Evolutionary conservation across 2,797 vertebrate species (phyloP).

Genomic region (Anableps anableps): DNA sequence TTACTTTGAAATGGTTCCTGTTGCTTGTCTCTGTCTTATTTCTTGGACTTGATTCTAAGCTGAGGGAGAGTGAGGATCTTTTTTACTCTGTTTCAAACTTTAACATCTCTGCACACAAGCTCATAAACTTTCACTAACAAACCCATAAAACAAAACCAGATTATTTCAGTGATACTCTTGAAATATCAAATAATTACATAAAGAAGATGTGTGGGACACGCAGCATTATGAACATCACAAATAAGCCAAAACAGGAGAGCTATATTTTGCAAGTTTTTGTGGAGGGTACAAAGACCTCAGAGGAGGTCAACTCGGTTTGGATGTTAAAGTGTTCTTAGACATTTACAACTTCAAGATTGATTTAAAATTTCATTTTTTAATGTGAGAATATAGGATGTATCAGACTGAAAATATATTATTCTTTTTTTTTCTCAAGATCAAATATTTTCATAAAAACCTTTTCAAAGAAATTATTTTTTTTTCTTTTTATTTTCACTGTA

Average conservation of each 20-base stretch:
- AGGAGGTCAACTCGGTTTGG: slow-evolving; percentile 24
- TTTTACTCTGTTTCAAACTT: slow-evolving; percentile 1
- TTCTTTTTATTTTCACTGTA: background rate
- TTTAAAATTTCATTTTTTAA: background rate
- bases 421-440: background rate
- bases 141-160: background rate
- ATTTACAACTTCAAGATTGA: background rate
- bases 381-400: background rate
- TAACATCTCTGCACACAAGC: background rate
- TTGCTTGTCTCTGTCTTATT: background rate
- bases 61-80: background rate
- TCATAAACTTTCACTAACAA: background rate
- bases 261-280: slow-evolving; percentile 20
- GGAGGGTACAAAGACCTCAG: slow-evolving; percentile 23
- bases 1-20: slow-evolving; percentile 59
- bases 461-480: background rate
- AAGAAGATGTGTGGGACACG: background rate
- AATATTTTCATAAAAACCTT: background rate
- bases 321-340: slow-evolving; percentile 12
- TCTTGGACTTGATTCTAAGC: background rate
- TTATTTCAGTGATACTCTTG: background rate
- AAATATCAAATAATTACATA: background rate
- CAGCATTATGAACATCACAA: slow-evolving; percentile 24
- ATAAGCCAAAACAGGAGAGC: slow-evolving; percentile 3
- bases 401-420: background rate